Base-by-base conservation (phyloP, 1,140 invertebrate species). In the Diorhabda sublineata region DNA sequence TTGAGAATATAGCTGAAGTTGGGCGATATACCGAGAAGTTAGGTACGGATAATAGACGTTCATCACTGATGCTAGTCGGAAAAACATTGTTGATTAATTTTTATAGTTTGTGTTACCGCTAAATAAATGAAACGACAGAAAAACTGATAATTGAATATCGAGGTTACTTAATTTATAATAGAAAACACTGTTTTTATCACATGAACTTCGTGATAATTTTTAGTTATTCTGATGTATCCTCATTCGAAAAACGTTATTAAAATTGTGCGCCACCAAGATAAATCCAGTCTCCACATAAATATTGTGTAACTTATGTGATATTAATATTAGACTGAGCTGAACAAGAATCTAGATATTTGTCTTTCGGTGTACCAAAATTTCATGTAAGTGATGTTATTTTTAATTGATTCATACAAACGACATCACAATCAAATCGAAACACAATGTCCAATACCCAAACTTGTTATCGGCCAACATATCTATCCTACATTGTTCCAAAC, bases 1-100 rank as follows among this genome's bases (percentile, higher is more conserved):
- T 52, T 52, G 47, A 52, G 47, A 52, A 52, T 52, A 52, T 52
- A 52, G 47, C 47, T 52, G 47, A 52, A 52, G 47, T 52, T 52
- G 47, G 47, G 47, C 47, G n/a, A 52, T 52, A 52, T 52, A 52
- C 47, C 47, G 47, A 52, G 47, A 52, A 52, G 47, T 52, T 52
- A 52, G 47, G 47, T 52, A 52, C 6, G 47, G 47, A 52, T 52
- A 52, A 52, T 52, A 52, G 47, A 52, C n/a, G 47, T 52, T 52
- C 47, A 52, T 52, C 47, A 52, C 6, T 52, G 47, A 52, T 52
- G 47, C 47, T 52, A n/a, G 6, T n/a, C 47, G 47, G 47, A 52
- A 52, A 52, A 52, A 52, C 47, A 52, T 8, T 52, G n/a, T 8
- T 52, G n/a, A 52, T 52, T 52, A 52, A n/a, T 52, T 52, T 52